Evolutionary conservation across 2,113 vertebrate species (phyloP), one percentile per base, ranked within the genome.

Genomic region (Notarius lentiginosus): DNA sequence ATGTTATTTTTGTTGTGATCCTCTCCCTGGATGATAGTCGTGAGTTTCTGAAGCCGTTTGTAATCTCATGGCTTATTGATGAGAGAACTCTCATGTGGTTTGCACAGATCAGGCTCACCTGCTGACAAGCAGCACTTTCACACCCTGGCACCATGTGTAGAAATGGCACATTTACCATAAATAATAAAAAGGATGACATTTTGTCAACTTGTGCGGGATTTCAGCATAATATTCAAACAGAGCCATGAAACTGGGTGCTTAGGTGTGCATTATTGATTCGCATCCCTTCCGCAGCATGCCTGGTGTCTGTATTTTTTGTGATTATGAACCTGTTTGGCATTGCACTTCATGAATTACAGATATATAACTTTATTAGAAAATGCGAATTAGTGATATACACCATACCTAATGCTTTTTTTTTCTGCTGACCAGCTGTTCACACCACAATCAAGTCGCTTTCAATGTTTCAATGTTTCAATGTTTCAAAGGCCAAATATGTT

Each of bases 31-130:
- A 47, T 30, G 49, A 63, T 49, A 51, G 20, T 12, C 11, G 60
- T 56, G 49, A 7, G 56, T 55, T 72, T 86, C 24, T 66, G 58
- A 86, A 76, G 84, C 22, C 90, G 89, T 91, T 92, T 92, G 93
- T 92, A 79, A 90, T 87, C 91, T 95, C 91, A 94, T 95, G 92
- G 87, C 89, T 94, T 94, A 94, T 93, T 95, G 90, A 94, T 93
- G 89, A 89, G 76, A 79, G 90, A 87, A 86, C 89, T 91, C 89
- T 93, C 91, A 89, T 87, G 89, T 89, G 92, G 91, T 94, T 94
- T 94, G 92, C 89, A 92, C 86, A 88, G 86, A 87, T 90, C 86
- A 79, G 68, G 58, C 75, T 91, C 82, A 91, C 92, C 92, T 92
- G 93, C 93, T 91, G 93, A 91, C 92, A 93, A 91, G 91, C 91